Evolutionary conservation across 2,797 vertebrate genomes (phyloP), one percentile per base, ranked within the genome.

Genomic region (Mormyrops attenuatus): DNA sequence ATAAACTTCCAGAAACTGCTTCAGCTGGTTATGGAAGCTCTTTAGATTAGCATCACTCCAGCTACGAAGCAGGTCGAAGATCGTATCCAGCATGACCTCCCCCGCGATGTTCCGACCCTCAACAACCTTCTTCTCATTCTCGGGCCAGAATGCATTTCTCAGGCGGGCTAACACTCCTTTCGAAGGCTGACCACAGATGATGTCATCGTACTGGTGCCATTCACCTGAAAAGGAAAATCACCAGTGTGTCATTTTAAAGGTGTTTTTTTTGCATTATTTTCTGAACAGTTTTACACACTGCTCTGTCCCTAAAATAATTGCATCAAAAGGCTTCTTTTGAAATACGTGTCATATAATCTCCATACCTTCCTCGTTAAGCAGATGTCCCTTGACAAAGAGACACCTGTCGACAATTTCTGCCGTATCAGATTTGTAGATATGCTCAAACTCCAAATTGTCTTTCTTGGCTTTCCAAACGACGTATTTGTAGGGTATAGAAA

Each of bases 181-280:
- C 0, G 93, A 20, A 0, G 95, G 89, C 84, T 44, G 85, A 0
- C 1, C 90, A n/a, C 97, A 98, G 20, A 98, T 95, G 0, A 98
- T 97, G 89, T 99, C 98, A 4, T 99, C 98, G 0, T 99, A 99
- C 52, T 99, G 98, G 92, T 99, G 98, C 98, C 98, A 99, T 44
- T 97, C 98, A 92, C 93, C 95, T 92, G 89, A 41, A 69, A 69
- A 90, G 0, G 52, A 50, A 4, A 88, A 1, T 8, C 3, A 55
- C 38, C 15, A 38, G 9, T 7, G 0, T 20, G 69, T 17, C 11
- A 66, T 26, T 60, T 66, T 66, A 66, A 66, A 26, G 22, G 8
- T 66, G 7, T 44, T 44, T 57, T 26, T 30, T 66, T 66, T 66
- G 63, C 3, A 30, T 66, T 30, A 9, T 66, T 13, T 66, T 30